Percentiles rank a stretch among this genome's conserved stretches.
These are phyloP conservation scores for Tyria jacobaeae DNA, from an alignment of 2,888 invertebrate genomes.

Conservation along the genomic window DNA sequence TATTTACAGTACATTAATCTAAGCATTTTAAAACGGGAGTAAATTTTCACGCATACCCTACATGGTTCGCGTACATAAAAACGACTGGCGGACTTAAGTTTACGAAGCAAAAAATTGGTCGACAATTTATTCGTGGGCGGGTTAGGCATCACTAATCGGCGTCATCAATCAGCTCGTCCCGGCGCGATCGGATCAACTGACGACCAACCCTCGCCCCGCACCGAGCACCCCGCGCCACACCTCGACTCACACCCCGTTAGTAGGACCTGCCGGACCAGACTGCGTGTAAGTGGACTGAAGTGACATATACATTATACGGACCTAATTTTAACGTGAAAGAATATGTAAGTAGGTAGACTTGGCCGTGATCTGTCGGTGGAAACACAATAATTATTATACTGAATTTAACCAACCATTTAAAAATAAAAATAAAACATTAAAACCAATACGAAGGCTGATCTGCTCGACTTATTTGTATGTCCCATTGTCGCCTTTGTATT, in stretches of 20 bases:
- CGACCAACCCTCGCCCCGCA: constrained; percentile 61
- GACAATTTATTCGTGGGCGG: constrained; percentile 83
- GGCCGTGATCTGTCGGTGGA: constrained; percentile 6
- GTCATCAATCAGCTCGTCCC: constrained; percentile 83
- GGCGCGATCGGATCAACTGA: constrained; percentile 81
- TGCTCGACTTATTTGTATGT: too few species aligned
- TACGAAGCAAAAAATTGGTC: constrained; percentile 78
- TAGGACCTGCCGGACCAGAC: constrained; percentile 35
- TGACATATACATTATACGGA: constrained; percentile 28
- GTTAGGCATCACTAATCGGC: constrained; percentile 85
- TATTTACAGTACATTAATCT: too few species aligned
- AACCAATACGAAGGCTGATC: too few species aligned
- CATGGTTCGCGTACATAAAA: constrained; percentile 49
- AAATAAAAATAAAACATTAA: too few species aligned
- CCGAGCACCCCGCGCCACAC: constrained; percentile 49
- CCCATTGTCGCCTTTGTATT: neutral
- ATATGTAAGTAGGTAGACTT: constrained; percentile 15
- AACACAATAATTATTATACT: too few species aligned
- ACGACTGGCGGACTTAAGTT: constrained; percentile 67
- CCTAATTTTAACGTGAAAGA: constrained; percentile 13
- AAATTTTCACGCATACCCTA: constrained; percentile 40
- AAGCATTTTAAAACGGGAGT: constrained; percentile 4
- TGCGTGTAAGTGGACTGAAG: constrained; percentile 28
- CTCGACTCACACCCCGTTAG: constrained; percentile 53
- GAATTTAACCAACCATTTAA: too few species aligned